Evolutionary conservation across 1,140 invertebrate genomes (phyloP).

Genomic region (Mylabris phalerata): DNA sequence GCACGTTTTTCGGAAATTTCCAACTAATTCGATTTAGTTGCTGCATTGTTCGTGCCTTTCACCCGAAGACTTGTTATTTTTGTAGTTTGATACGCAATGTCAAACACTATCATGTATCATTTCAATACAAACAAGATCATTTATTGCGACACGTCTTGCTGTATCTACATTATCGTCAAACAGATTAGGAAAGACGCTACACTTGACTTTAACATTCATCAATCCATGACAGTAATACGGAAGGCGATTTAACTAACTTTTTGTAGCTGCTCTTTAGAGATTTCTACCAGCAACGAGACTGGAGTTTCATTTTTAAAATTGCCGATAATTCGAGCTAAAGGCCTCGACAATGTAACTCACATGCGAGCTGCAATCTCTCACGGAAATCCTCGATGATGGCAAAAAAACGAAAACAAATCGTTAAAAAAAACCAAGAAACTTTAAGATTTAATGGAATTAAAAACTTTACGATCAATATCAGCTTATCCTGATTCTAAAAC

Average conservation of each 20-base stretch:
- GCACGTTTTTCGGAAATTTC: background rate
- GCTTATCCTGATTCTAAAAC: no score
- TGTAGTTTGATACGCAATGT: slow-evolving; percentile 17
- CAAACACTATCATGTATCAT: slow-evolving; percentile 27
- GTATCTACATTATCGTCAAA: slow-evolving; percentile 29
- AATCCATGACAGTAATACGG: slow-evolving; percentile 23
- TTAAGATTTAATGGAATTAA: no score
- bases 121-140: slow-evolving; percentile 34
- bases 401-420: no score
- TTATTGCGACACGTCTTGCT: slow-evolving; percentile 26
- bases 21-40: background rate
- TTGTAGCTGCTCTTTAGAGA: no score
- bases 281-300: no score
- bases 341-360: no score
- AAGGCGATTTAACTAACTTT: background rate
- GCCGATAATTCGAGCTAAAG: no score
- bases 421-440: no score
- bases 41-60: slow-evolving; percentile 1
- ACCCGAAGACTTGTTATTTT: slow-evolving; percentile 4
- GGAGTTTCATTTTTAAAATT: no score
- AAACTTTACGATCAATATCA: no score
- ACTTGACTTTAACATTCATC: slow-evolving; percentile 26
- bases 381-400: no score
- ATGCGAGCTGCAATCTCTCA: no score
- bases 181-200: slow-evolving; percentile 23